Evolutionary conservation across 2,888 invertebrate species (phyloP), one percentile per base, ranked within the genome.

Genomic region (Xylota segnis): DNA sequence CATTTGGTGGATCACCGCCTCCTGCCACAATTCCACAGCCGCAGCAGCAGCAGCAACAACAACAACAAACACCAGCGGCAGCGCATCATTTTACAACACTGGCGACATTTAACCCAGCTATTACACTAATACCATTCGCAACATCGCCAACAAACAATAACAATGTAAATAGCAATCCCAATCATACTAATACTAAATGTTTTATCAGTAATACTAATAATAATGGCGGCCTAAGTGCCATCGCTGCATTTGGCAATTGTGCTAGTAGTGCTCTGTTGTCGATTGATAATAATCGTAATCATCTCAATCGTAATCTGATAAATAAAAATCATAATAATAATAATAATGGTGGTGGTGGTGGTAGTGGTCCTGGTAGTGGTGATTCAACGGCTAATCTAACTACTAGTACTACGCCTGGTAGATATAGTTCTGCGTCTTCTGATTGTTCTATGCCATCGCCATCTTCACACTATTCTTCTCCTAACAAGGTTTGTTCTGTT

Each of bases 361-460:
- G 88, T 81, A 87, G 88, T 87, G 79, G 88, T 87, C 82, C 86
- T 71, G 88, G 87, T 86, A 86, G 88, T 87, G 88, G 87, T 86
- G 88, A 83, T 87, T 87, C 88, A 72, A 78, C 88, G 88, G 87
- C 81, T 88, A 88, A 88, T 87, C 75, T 83, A 88, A 88, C 82
- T 88, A 88, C 83, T 88, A 89, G 89, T 90, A 89, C 89, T 89
- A 89, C 88, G 71, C 90, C 90, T 89, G 90, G 90, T 91, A 91
- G 90, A 89, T 91, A 91, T 90, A 92, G 92, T 90, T 91, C 92
- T 91, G 91, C 92, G 90, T 92, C 92, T 91, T 92, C 92, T 91
- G 92, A 92, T 91, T 92, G 91, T 90, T 92, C 89, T 92, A 92
- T 92, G 92, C 90, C 91, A 91, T 92, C 92, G 91, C 91, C 92